Evolutionary conservation across 2,113 vertebrate genomes (phyloP), one percentile per base, ranked within the genome.

Genomic region (Todiramphus chloris): DNA sequence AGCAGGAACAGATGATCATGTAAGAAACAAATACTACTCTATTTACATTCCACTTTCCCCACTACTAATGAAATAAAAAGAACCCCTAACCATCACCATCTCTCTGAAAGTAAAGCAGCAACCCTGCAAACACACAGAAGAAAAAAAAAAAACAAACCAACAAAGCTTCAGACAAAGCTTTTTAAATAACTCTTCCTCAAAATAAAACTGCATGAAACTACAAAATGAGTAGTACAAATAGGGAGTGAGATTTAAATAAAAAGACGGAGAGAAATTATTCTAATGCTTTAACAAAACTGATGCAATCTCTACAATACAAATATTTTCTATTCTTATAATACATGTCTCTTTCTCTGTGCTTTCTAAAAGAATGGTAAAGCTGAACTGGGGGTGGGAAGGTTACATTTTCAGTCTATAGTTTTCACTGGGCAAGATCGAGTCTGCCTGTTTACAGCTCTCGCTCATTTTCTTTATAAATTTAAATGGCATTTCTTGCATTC

Each of bases 1-100:
- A 92, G 76, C 77, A 94, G 83, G 89, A 94, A 62, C 80, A 96
- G 80, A 89, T 63, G 93, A 89, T 76, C 86, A 55, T 41, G 46
- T 4, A 70, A n/a, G 69, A 89, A 89, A 89, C 33, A 94, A 95
- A 84, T 55, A 48, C 21, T 50, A 8, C 17, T 80, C 55, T 92
- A 84, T 69, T 69, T 77, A 87, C 56, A 55, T 75, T 56, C 11
- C 4, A 2, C 11, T 78, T 83, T 66, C 16, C 21, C 11, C 23
- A 30, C 24, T 39, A 16, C 41, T 55, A 86, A 78, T 87, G n/a
- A 64, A 41, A 28, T 41, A 43, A 69, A 87, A 80, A 41, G 24
- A 77, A 86, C 81, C 2, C 44, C 55, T 51, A 70, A 39, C 25
- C 15, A 59, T 4, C 4, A 51, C 12, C 58, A 41, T 8, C 14